Evolutionary conservation across 1,140 invertebrate genomes (phyloP).

Genomic region (Atta cephalotes): DNA sequence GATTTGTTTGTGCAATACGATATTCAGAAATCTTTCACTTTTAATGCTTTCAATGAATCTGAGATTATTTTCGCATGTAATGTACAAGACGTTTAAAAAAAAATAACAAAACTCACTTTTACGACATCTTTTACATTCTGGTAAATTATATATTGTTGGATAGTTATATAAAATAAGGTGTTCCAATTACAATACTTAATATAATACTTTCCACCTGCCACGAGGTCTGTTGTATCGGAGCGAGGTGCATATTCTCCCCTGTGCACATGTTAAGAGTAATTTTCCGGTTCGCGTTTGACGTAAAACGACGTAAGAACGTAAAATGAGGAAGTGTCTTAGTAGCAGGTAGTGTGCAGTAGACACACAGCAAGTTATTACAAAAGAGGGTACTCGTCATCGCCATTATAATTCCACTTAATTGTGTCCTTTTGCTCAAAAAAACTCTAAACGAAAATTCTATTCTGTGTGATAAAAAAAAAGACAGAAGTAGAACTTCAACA

Average conservation of each 20-base stretch:
- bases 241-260: conserved; percentile 16
- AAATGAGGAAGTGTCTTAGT: conserved; percentile 3
- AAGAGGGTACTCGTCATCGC: neutral
- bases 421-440: neutral
- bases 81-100: too few species aligned
- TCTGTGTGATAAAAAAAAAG: neutral
- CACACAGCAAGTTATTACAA: neutral
- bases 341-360: conserved; percentile 8
- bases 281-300: conserved; percentile 43
- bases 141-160: neutral
- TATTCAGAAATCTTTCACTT: too few species aligned
- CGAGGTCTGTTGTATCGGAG: conserved; percentile 1
- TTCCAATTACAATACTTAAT: conserved; percentile 31
- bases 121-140: neutral
- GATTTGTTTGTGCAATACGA: too few species aligned
- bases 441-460: neutral
- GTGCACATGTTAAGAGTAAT: conserved; percentile 31
- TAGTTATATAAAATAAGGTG: neutral
- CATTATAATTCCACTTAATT: neutral
- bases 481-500: neutral
- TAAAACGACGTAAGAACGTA: neutral
- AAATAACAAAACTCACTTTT: neutral
- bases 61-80: too few species aligned
- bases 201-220: conserved; percentile 31
- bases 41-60: too few species aligned